Evolutionary conservation across 1,140 invertebrate species (phyloP), one percentile per base, ranked within the genome.

Genomic region (Cepaea nemoralis): DNA sequence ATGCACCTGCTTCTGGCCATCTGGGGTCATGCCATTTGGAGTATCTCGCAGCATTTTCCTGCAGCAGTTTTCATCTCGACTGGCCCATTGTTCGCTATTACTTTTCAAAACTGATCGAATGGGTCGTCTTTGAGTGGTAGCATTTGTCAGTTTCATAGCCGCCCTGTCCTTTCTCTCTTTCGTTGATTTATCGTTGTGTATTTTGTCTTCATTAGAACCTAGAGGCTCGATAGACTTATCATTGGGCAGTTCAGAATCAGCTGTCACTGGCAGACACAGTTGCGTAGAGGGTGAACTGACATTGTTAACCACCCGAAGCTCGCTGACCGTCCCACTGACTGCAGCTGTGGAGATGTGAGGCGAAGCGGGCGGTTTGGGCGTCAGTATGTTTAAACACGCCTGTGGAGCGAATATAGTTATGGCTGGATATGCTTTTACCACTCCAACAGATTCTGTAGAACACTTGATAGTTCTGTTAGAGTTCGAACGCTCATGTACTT

Each of bases 361-460:
- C 8, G 59, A 63, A 63, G 10, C 5, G 16, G 27, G 22, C 3
- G n/a, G 10, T 31, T 19, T 63, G 27, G 59, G n/a, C 12, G 59
- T 63, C 22, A 63, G 22, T 63, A 63, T 63, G 33, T 63, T 63
- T 31, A 63, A 31, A 31, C 59, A 63, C 27, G 59, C 59, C n/a
- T 63, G 59, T 31, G 59, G 59, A 5, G 59, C 59, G 33, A 63
- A 63, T 27, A 63, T 63, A 63, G 59, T 63, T 63, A 63, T 63
- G 27, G 59, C 59, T 63, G 59, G 59, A 31, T 16, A 63, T 8
- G 59, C 33, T 31, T 27, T n/a, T 63, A 63, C n/a, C 1, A 63
- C 3, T 63, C 59, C n/a, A 63, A 63, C 16, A 31, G n/a, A 6
- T 63, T 63, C 59, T 31, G 59, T 14, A 2, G 59, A 63, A 31